Conservation (phyloP, 2,888 invertebrate genomes). For the Ichneumoninae sp. region DNA sequence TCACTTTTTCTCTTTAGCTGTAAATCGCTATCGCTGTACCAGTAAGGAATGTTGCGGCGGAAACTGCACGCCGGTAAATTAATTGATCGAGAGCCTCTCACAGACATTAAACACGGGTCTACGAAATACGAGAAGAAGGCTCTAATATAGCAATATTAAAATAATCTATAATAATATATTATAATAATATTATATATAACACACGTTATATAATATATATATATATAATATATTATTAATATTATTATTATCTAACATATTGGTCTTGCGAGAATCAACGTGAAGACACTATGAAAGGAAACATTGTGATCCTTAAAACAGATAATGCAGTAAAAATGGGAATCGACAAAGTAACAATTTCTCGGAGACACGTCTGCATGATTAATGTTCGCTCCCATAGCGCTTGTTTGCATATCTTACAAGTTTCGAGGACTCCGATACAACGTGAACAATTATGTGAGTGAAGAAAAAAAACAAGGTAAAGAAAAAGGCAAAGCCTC, state of each 20-base stretch:
- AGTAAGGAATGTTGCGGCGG: constrained; percentile 68
- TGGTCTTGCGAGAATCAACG: not conserved
- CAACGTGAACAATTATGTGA: constrained; percentile 45
- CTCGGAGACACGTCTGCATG: constrained; percentile 1
- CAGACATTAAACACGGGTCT: constrained; percentile 5
- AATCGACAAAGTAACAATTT: constrained; percentile 27
- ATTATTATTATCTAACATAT: not conserved
- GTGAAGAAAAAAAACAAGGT: constrained; percentile 29
- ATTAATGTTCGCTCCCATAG: constrained; percentile 10
- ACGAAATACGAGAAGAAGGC: not conserved
- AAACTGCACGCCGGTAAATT: constrained; percentile 54
- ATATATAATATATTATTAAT: no score
- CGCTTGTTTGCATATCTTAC: constrained; percentile 37
- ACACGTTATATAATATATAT: no score
- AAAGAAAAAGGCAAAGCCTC: constrained; percentile 34
- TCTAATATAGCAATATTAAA: not conserved
- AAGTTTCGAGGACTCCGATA: constrained; percentile 25
- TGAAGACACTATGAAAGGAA: not conserved
- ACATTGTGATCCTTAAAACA: not conserved
- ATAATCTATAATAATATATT: no score
- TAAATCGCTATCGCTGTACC: constrained; percentile 63
- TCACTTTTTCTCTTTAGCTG: constrained; percentile 38
- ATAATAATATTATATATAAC: no score
- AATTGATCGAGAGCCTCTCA: constrained; percentile 18
- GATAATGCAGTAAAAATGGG: constrained; percentile 13